A percentile compares a stretch with the other conserved stretches of the same genome.
phyloP scores from a whole-genome alignment of 2,888 invertebrate genomes.

The Ophioninae sp. region DNA sequence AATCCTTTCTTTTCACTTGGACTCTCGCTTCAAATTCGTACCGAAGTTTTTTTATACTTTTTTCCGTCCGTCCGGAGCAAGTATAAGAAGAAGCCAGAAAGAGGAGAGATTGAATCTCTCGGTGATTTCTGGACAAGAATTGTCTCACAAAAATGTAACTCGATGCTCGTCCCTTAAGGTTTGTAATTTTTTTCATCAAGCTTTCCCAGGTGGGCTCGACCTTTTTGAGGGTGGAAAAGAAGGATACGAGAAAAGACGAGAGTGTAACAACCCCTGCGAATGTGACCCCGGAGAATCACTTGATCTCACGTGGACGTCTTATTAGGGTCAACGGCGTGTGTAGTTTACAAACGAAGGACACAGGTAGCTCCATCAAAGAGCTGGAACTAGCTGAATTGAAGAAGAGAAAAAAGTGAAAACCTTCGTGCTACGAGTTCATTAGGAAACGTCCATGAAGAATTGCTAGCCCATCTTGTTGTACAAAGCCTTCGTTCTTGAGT shows the following conservation, averaged over 20 bases:
- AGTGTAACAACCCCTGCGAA: not conserved
- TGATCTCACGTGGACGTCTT: constrained; percentile 33
- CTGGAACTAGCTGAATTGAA: not conserved
- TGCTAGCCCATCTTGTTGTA: not conserved
- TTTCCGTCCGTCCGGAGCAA: not conserved
- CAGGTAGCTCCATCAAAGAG: constrained; percentile 12
- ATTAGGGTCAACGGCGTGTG: constrained; percentile 34
- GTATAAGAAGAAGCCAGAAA: not conserved
- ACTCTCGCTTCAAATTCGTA: constrained; percentile 20
- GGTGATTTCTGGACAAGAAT: not conserved
- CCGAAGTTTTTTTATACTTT: not conserved
- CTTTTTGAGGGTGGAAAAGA: not conserved
- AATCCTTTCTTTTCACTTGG: constrained; percentile 1
- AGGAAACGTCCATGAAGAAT: constrained; percentile 29
- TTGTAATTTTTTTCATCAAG: not conserved
- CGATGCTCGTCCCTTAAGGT: not conserved
- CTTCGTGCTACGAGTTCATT: constrained; percentile 19
- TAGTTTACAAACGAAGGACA: constrained; percentile 29
- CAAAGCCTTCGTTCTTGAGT: not conserved
- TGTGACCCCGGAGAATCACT: constrained; percentile 16
- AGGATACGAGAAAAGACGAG: not conserved
- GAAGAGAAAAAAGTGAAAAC: constrained; percentile 12
- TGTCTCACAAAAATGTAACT: constrained; percentile 7
- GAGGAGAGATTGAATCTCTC: constrained; percentile 6
- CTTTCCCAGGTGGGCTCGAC: not conserved